phyloP scores from a whole-genome alignment of 2,888 invertebrate genomes.

The Synanthedon andrenaeformis region DNA sequence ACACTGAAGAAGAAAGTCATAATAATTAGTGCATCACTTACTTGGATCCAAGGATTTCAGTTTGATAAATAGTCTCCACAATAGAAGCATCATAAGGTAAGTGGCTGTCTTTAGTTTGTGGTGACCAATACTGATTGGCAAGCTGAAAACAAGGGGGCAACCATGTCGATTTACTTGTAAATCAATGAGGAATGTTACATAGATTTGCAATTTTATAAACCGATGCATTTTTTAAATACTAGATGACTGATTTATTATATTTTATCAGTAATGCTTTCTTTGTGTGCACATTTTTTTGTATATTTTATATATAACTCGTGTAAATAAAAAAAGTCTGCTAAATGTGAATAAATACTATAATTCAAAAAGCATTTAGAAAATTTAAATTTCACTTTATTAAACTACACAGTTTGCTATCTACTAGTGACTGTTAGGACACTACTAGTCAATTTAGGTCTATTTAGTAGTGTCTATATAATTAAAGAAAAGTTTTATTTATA shows the following conservation, averaged over 20 bases:
- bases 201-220: slow-evolving; percentile 33
- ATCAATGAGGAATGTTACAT: slow-evolving; percentile 55
- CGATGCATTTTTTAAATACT: slow-evolving; percentile 25
- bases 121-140: slow-evolving; percentile 93
- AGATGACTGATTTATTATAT: slow-evolving; percentile 35
- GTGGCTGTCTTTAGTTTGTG: slow-evolving; percentile 80
- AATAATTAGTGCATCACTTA: slow-evolving; percentile 45
- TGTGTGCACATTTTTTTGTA: no score
- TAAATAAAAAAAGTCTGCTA: no score
- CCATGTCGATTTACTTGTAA: slow-evolving; percentile 55
- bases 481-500: no score
- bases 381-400: no score
- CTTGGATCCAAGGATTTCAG: slow-evolving; percentile 88
- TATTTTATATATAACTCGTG: no score
- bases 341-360: no score
- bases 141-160: slow-evolving; percentile 69
- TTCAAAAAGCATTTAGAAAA: no score
- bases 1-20: slow-evolving; percentile 19
- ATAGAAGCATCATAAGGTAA: slow-evolving; percentile 80
- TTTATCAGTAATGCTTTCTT: background rate
- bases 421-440: no score
- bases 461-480: no score
- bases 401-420: no score
- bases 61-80: slow-evolving; percentile 88
- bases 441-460: no score